phyloP scores from a whole-genome alignment of 2,888 invertebrate genomes.

The Scaptomyza reducta region DNA sequence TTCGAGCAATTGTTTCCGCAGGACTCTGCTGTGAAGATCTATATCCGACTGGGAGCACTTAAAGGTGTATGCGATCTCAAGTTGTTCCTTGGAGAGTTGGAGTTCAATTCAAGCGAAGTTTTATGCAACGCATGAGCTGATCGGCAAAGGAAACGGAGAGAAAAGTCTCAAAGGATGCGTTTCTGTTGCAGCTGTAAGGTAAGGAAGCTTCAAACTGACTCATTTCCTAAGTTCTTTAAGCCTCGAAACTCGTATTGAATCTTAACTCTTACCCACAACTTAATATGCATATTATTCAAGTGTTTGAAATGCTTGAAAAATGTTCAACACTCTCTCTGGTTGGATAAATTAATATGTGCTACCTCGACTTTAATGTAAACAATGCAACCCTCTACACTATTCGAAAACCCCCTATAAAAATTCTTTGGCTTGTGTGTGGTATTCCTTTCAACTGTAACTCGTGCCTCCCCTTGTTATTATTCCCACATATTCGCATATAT shows the following conservation, averaged over 20 bases:
- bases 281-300: not conserved
- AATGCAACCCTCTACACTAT: not conserved
- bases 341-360: constrained; percentile 2
- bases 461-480: not conserved
- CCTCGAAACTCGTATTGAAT: not conserved
- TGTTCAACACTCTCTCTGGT: constrained; percentile 12
- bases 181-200: not conserved
- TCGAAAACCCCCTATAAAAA: not conserved
- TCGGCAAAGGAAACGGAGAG: not conserved
- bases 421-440: constrained; percentile 16
- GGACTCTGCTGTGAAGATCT: not conserved
- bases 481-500: too few species aligned
- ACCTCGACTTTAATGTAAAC: constrained; percentile 10
- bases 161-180: not conserved
- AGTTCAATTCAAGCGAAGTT: constrained; percentile 5
- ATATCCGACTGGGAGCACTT: constrained; percentile 35
- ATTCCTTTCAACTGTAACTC: constrained; percentile 50
- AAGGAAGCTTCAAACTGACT: not conserved
- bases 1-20: constrained; percentile 45
- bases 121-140: not conserved
- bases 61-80: constrained; percentile 4
- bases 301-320: not conserved
- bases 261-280: not conserved
- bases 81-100: constrained; percentile 33
- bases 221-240: not conserved